Evolutionary conservation across 2,888 invertebrate genomes (phyloP), one percentile per base, ranked within the genome.

Genomic region (Ypsolopha scabrella): DNA sequence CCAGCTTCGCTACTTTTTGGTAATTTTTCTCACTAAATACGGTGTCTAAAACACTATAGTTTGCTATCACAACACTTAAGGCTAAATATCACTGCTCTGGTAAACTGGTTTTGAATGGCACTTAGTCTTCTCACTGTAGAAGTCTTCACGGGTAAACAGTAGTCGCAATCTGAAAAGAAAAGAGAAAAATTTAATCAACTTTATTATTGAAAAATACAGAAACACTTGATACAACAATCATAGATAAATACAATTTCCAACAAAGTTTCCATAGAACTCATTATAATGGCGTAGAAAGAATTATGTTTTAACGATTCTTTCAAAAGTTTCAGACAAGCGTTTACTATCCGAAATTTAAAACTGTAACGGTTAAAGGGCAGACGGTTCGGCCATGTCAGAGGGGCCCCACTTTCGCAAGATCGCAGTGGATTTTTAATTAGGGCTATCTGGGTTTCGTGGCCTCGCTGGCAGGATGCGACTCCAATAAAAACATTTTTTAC

Each of bases 31-130:
- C 71, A 75, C 68, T 75, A 75, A 76, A 76, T 71, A 70, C 61
- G 64, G 60, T 59, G 60, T 70, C 44, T 24, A 33, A 34, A 73
- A 75, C 77, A 76, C 79, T 80, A 75, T 60, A 61, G 63, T 51
- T 46, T 4, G 24, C 24, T 24, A 24, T 24, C 24, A 24, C 24
- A 50, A 48, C 48, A 41, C 48, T 41, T 79, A 79, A 67, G 59
- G 68, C 76, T 82, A 77, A 80, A 81, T 85, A 85, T 85, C 85
- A 85, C 85, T 82, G 75, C 61, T 69, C 74, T 77, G 85, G 83
- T 85, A 81, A 82, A 78, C 83, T 80, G 75, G 82, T 80, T 80
- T 71, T 64, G 65, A 77, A 86, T 86, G 86, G 85, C 86, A 86
- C 86, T 81, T 74, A 68, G 75, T 81, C 74, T 80, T 74, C 71